Evolutionary conservation across 2,888 invertebrate genomes (phyloP).

Genomic region (Acanthococcus lagerstroemiae): DNA sequence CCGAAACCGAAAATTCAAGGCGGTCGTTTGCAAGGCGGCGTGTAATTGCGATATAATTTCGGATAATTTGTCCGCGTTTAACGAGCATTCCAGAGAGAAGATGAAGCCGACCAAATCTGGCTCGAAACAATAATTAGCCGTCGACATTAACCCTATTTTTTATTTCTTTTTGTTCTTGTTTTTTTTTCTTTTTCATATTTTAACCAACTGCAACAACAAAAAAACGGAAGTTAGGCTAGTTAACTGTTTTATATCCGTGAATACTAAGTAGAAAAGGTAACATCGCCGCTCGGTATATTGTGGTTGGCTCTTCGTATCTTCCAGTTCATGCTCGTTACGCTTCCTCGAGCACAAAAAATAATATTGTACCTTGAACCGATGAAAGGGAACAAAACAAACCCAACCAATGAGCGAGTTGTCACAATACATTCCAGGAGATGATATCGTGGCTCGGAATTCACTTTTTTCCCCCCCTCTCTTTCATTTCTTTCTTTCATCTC

Average conservation of each 20-base stretch:
- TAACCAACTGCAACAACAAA: constrained; percentile 5
- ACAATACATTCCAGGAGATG: neutral
- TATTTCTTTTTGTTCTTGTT: neutral
- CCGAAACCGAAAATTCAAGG: neutral
- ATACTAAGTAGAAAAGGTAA: constrained; percentile 24
- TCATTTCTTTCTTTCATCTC: neutral
- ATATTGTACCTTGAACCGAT: constrained; percentile 31
- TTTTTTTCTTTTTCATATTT: too few species aligned
- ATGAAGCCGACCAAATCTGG: neutral
- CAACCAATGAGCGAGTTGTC: neutral
- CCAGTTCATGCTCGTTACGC: constrained; percentile 22
- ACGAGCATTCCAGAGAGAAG: neutral
- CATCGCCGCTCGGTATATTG: constrained; percentile 18
- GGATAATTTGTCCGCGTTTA: neutral
- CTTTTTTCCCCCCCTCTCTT: neutral
- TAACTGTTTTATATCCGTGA: constrained; percentile 30
- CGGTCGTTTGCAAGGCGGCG: too few species aligned
- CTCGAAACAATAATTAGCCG: constrained; percentile 1
- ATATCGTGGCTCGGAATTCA: neutral
- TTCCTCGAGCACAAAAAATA: constrained; percentile 24
- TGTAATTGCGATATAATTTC: neutral
- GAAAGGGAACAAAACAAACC: constrained; percentile 22
- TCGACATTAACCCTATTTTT: neutral
- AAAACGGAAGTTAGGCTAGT: constrained; percentile 30
- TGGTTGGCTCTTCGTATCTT: constrained; percentile 20